Evolutionary conservation across 1,140 invertebrate genomes (phyloP).

Genomic region (Diabrotica undecimpunctata): DNA sequence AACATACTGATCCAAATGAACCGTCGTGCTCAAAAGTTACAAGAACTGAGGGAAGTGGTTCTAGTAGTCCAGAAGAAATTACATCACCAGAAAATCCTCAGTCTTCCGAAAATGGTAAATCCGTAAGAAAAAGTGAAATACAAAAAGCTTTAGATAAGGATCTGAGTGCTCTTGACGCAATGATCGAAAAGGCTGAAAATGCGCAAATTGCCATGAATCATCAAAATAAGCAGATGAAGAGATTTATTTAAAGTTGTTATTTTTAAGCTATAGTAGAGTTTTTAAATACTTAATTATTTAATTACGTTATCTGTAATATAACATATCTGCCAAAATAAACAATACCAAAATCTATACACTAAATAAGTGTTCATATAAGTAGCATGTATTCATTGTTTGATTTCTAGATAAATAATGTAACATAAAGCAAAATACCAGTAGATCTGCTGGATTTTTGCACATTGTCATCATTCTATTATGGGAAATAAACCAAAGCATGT

Average conservation of each 20-base stretch:
- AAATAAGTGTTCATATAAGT: too few relatives aligned
- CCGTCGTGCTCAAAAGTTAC: slow-evolving; percentile 38
- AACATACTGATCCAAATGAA: slow-evolving; percentile 35
- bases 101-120: slow-evolving; percentile 14
- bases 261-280: neutral
- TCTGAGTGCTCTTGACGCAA: slow-evolving; percentile 58
- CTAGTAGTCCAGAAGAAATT: neutral
- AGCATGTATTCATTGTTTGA: too few relatives aligned
- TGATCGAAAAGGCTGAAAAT: slow-evolving; percentile 64
- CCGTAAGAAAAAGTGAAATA: slow-evolving; percentile 42
- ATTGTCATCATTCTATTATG: too few relatives aligned
- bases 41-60: neutral
- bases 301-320: too few relatives aligned
- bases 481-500: too few relatives aligned
- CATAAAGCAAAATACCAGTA: too few relatives aligned
- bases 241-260: slow-evolving; percentile 56
- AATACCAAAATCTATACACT: too few relatives aligned
- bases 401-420: too few relatives aligned
- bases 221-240: slow-evolving; percentile 71
- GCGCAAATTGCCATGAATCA: slow-evolving; percentile 62
- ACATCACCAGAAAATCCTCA: neutral
- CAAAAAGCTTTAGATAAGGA: slow-evolving; percentile 53
- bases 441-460: too few relatives aligned
- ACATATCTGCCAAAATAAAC: too few relatives aligned
- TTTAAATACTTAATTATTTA: too few relatives aligned